Evolutionary conservation across 2,113 vertebrate genomes (phyloP).

Genomic region (Actenoides lindsayi): DNA sequence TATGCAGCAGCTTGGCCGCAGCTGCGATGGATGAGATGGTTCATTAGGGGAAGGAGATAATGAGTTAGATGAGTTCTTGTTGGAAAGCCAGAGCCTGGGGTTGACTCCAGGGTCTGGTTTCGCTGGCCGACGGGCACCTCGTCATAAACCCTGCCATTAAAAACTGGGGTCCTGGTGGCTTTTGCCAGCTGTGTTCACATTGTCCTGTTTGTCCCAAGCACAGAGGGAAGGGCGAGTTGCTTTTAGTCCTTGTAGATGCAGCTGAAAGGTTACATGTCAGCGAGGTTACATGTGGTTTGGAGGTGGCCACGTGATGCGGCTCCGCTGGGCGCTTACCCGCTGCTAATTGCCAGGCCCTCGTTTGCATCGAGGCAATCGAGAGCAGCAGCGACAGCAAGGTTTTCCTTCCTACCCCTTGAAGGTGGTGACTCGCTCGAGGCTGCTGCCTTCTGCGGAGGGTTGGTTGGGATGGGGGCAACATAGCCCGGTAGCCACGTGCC

Average conservation of each 20-base stretch:
- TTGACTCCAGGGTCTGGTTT: neutral
- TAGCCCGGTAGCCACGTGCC: neutral
- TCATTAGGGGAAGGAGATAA: constrained; percentile 12
- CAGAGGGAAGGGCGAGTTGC: neutral
- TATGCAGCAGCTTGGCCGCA: fast-evolving
- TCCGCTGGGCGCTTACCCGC: neutral
- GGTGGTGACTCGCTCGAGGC: neutral
- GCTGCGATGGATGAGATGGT: neutral
- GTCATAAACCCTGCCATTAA: fast-evolving
- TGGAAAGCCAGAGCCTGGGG: too few species aligned
- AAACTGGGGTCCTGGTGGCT: neutral
- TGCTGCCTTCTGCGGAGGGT: fast-evolving
- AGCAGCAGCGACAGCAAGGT: neutral
- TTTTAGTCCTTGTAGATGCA: neutral
- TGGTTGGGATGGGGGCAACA: neutral
- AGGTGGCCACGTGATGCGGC: neutral
- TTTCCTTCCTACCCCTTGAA: neutral
- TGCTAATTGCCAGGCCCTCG: neutral
- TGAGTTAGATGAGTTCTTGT: neutral
- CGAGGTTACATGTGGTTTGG: neutral
- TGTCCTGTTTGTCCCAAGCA: fast-evolving
- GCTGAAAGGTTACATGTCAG: fast-evolving
- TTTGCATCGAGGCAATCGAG: neutral
- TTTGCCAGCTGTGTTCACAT: neutral
- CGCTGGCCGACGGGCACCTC: neutral